Evolutionary conservation across 2,113 vertebrate genomes (phyloP).

Genomic region (Pelobates fuscus): DNA sequence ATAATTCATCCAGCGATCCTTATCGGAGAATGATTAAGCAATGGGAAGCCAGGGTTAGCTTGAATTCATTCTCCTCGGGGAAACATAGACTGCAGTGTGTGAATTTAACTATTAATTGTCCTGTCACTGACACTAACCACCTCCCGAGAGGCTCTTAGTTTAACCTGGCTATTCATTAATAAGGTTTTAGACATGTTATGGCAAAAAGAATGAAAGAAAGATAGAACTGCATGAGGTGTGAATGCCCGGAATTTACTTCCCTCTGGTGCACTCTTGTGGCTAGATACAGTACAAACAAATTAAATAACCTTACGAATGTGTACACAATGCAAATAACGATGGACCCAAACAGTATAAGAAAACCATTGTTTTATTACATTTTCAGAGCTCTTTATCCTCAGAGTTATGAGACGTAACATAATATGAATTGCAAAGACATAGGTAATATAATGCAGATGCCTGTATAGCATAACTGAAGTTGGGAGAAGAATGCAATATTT

Average conservation of each 20-base stretch:
- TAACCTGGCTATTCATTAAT: slow-evolving; percentile 47
- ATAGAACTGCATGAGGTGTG: neutral
- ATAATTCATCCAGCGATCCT: slow-evolving; percentile 51
- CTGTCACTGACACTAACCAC: slow-evolving; percentile 22
- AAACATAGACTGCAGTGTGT: slow-evolving; percentile 25
- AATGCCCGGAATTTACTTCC: slow-evolving; percentile 10
- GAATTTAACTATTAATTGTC: slow-evolving; percentile 46
- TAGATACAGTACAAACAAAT: slow-evolving; percentile 11
- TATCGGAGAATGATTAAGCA: slow-evolving; percentile 50
- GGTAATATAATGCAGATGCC: too few relatives aligned
- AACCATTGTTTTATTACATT: too few relatives aligned
- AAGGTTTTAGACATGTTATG: slow-evolving; percentile 27
- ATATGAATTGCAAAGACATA: too few relatives aligned
- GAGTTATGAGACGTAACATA: too few relatives aligned
- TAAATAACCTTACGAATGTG: neutral
- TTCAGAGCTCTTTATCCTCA: too few relatives aligned
- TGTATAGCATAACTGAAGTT: too few relatives aligned
- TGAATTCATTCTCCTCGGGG: slow-evolving; percentile 41
- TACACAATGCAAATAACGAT: neutral
- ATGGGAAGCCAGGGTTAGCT: slow-evolving; percentile 44
- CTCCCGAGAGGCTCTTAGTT: slow-evolving; percentile 21
- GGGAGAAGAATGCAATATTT: too few relatives aligned
- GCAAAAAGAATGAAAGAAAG: slow-evolving; percentile 1
- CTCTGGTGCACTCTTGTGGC: slow-evolving; percentile 42
- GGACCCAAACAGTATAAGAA: too few relatives aligned